phyloP scores from a whole-genome alignment of 2,113 vertebrate species.

The Plecotus auritus region DNA sequence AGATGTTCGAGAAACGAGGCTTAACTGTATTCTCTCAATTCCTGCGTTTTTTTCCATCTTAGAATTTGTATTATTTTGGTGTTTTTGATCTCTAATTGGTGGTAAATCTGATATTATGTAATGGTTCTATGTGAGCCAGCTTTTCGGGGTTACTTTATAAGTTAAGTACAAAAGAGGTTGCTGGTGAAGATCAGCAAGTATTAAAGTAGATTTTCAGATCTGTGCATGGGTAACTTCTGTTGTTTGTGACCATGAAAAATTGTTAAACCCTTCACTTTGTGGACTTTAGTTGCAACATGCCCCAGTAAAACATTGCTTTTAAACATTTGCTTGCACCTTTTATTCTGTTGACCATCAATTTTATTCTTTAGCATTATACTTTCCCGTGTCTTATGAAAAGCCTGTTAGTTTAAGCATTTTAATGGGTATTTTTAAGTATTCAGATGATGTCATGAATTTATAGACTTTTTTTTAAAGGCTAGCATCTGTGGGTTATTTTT shows the following conservation, averaged over 20 bases:
- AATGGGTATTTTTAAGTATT: neutral
- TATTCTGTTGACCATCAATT: neutral
- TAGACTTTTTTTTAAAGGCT: neutral
- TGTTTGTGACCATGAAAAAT: neutral
- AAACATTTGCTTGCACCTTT: slow-evolving; percentile 11
- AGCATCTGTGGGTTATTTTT: neutral
- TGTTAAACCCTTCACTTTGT: neutral
- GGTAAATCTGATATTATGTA: neutral
- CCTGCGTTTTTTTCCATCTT: neutral
- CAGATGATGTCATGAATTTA: neutral
- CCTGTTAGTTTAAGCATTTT: neutral
- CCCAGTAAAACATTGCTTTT: neutral
- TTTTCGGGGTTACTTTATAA: slow-evolving; percentile 2
- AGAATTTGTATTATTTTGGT: neutral
- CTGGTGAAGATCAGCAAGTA: neutral
- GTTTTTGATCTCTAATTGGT: neutral
- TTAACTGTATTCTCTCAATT: neutral
- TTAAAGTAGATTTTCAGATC: neutral
- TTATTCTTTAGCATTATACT: neutral
- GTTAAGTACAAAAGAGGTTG: neutral
- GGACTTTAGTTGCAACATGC: neutral
- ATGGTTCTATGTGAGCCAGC: neutral
- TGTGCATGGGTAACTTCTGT: neutral
- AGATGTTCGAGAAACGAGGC: too few species aligned
- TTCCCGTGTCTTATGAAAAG: neutral